A percentile compares a stretch with the other conserved stretches of the same genome.
These are phyloP conservation scores for Centropristis striata DNA, from an alignment of 2,113 vertebrate genomes.

Conservation along the genomic window DNA sequence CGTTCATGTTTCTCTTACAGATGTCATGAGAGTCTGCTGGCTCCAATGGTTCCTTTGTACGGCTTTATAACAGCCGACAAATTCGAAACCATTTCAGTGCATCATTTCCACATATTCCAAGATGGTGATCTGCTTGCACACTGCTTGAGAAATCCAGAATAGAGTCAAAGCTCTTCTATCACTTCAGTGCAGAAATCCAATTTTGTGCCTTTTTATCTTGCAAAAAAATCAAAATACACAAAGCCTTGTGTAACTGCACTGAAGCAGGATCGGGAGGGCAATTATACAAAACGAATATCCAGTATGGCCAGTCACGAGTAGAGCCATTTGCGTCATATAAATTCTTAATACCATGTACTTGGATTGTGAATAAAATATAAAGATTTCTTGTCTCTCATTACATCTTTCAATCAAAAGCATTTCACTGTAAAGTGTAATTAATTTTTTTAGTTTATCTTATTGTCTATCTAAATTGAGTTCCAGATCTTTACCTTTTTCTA, in stretches of 20 bases:
- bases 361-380: conserved; percentile 16
- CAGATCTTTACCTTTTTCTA: conserved; percentile 19
- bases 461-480: conserved; percentile 64
- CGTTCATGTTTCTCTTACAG: conserved; percentile 49
- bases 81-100: conserved; percentile 46
- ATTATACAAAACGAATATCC: background rate
- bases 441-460: conserved; percentile 44
- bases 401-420: conserved; percentile 54
- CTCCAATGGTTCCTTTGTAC: conserved; percentile 42
- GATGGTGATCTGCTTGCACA: conserved; percentile 33
- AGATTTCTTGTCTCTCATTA: conserved; percentile 29
- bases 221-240: conserved; percentile 13
- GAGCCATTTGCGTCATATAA: background rate
- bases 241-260: background rate
- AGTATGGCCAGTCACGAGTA: background rate
- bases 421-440: conserved; percentile 44
- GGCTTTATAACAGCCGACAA: conserved; percentile 39
- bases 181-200: conserved; percentile 6
- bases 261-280: background rate
- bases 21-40: conserved; percentile 44
- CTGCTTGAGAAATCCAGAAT: conserved; percentile 31
- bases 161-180: conserved; percentile 26
- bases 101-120: conserved; percentile 37
- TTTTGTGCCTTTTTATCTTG: background rate
- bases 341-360: background rate